Evolutionary conservation across 92 coral and sea anemone species (phyloP).

Genomic region (Porites evermanni): DNA sequence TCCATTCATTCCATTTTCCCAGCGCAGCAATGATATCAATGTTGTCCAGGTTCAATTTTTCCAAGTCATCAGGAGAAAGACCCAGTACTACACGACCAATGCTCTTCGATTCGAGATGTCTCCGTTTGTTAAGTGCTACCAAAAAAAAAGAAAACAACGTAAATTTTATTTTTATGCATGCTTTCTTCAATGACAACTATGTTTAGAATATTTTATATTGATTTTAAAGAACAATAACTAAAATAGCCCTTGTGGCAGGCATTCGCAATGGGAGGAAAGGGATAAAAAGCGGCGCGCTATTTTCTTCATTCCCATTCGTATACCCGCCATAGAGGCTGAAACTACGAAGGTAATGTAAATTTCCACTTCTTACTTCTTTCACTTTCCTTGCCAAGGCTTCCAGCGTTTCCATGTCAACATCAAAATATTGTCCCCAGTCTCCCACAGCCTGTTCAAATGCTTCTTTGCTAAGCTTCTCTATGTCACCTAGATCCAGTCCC

Average conservation of each 20-base stretch:
- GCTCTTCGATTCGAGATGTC: conserved; percentile 82
- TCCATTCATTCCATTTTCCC: conserved; percentile 97
- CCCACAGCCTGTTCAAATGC: conserved; percentile 92
- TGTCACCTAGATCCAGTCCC: conserved; percentile 79
- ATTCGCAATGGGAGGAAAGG: background rate
- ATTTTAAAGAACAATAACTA: too few species aligned
- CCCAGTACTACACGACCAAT: conserved; percentile 97
- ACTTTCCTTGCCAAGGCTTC: conserved; percentile 86
- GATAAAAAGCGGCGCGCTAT: background rate
- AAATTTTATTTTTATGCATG: background rate
- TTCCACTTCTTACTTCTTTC: conserved; percentile 59
- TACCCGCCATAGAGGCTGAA: background rate
- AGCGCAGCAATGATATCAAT: conserved; percentile 91
- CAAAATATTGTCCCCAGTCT: conserved; percentile 84
- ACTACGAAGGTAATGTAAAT: background rate
- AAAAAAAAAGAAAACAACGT: background rate
- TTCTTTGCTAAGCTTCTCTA: conserved; percentile 66
- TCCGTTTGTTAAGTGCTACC: conserved; percentile 67
- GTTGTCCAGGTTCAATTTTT: conserved; percentile 85
- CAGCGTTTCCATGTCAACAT: conserved; percentile 76
- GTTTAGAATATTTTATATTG: too few species aligned
- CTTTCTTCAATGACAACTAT: too few species aligned
- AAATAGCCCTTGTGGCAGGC: too few species aligned
- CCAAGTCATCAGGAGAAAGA: conserved; percentile 84
- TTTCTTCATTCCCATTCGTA: too few species aligned